Base-by-base conservation (phyloP, 2,113 vertebrate species). In the Lepus americanus region DNA sequence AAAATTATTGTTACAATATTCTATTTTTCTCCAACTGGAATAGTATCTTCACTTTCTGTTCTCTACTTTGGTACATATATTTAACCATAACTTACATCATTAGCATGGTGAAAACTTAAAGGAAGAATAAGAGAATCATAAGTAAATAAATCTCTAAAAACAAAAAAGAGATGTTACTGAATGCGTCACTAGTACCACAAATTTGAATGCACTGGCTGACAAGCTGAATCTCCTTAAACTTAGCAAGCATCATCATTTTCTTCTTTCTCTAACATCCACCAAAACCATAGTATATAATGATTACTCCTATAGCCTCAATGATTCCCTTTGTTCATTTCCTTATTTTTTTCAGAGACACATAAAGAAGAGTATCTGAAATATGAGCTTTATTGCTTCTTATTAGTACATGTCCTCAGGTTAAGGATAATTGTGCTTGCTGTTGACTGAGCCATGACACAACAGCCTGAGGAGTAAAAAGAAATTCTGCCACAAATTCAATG, bases 391-490 rank as follows among this genome's bases (percentile, higher is more conserved):
- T 14, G 10, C 2, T 73, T 87, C 84, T 92, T 93, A n/a, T 95
- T 96, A 94, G 70, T 92, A 69, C 9, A 72, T 79, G 53, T 89
- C 95, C 80, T 96, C 67, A 73, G 76, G 76, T 95, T 66, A 97
- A 73, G 66, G 66, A 59, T 67, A 77, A 94, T 66, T 92, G 67
- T 86, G 22, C 49, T 78, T 95, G 49, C 51, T 94, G 85, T 87
- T 97, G 87, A 96, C 69, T 77, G 86, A 72, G 61, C 64, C 70
- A 63, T 61, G 29, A 69, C 59, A 93, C n/a, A 61, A 81, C 80
- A 91, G 73, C 86, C 59, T 67, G 79, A 79, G 22, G 82, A 51
- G 27, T 10, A 14, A 73, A 73, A 49, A 49, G 33, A 94, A 90
- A 39, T 74, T 10, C n/a, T 61, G 25, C 66, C 13, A 80, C 44